phyloP scores from a whole-genome alignment of 2,113 vertebrate genomes.

The Brachyistius frenatus region DNA sequence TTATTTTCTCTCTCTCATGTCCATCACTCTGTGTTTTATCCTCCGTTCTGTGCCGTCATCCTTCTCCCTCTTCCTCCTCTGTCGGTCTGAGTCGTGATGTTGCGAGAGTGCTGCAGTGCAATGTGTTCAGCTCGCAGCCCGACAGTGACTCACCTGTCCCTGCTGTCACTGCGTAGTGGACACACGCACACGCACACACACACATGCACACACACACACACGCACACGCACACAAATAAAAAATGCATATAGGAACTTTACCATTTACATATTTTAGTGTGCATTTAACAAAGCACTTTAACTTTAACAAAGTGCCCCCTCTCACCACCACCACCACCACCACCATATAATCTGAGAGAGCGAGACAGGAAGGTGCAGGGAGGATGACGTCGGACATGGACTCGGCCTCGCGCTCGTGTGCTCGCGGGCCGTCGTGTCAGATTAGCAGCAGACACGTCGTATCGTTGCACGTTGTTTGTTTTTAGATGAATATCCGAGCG shows the following conservation, averaged over 20 bases:
- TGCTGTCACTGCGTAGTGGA: slow-evolving; percentile 50
- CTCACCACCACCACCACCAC: too few relatives aligned
- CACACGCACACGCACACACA: not conserved
- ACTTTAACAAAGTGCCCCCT: too few relatives aligned
- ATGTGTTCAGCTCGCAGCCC: slow-evolving; percentile 75
- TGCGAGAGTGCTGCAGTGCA: slow-evolving; percentile 79
- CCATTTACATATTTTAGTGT: too few relatives aligned
- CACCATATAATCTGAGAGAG: not conserved
- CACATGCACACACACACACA: not conserved
- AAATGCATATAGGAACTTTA: too few relatives aligned
- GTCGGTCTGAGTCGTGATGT: slow-evolving; percentile 77
- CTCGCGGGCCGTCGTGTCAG: not conserved
- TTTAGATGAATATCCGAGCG: not conserved
- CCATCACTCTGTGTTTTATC: not conserved
- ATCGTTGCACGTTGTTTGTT: not conserved
- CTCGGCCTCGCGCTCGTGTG: not conserved
- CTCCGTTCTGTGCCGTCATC: not conserved
- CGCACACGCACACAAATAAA: not conserved
- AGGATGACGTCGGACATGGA: not conserved
- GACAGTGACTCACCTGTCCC: slow-evolving; percentile 81
- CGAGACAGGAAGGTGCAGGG: not conserved
- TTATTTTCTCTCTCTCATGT: not conserved
- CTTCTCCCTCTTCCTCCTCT: not conserved
- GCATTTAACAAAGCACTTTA: not conserved
- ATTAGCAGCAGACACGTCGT: not conserved